Percentiles rank a stretch among this genome's conserved stretches.
Conservation (phyloP, 2,113 vertebrate genomes). For the Cebidichthys violaceus region DNA sequence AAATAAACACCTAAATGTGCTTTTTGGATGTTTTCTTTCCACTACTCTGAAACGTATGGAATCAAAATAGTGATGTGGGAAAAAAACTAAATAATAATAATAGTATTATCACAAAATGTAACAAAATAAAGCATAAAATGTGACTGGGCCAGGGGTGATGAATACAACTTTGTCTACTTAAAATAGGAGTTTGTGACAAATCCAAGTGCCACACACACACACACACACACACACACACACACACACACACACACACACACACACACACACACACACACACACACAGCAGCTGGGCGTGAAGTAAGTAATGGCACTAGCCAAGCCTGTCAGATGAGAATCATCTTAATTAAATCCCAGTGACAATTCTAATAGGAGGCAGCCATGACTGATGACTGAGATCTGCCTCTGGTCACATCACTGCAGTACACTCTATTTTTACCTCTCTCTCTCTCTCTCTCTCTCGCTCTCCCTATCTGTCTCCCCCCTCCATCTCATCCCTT, state of each 20-base stretch:
- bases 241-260: not conserved
- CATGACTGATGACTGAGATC: conserved; percentile 80
- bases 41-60: no score
- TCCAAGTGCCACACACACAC: not conserved
- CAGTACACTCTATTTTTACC: conserved; percentile 75
- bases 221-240: conserved; percentile 30
- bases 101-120: not conserved
- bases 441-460: conserved; percentile 31
- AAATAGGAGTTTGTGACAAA: conserved; percentile 31
- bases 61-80: no score
- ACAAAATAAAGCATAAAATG: not conserved
- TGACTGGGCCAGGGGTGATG: not conserved
- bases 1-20: no score
- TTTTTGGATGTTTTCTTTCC: no score
- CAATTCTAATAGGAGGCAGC: conserved; percentile 78
- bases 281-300: conserved; percentile 37
- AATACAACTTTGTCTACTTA: conserved; percentile 6
- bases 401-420: conserved; percentile 76
- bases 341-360: conserved; percentile 85
- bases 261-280: not conserved
- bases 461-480: conserved; percentile 30
- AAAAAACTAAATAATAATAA: not conserved
- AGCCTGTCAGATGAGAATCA: conserved; percentile 83
- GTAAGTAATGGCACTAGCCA: conserved; percentile 77
- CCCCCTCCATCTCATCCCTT: conserved; percentile 16